Conservation (phyloP, 2,113 vertebrate genomes). For the Pyrgilauda ruficollis region DNA sequence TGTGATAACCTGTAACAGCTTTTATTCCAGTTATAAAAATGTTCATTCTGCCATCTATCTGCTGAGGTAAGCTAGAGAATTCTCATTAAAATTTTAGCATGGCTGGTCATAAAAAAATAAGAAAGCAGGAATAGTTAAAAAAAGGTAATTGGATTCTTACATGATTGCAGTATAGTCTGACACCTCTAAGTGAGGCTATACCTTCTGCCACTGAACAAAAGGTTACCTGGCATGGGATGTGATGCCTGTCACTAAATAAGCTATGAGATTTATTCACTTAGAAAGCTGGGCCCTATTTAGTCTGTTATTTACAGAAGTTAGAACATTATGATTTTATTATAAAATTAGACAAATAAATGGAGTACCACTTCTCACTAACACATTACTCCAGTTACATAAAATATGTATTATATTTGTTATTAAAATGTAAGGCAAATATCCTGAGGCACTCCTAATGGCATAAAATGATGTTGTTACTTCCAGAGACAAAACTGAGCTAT, state of each 20-base stretch:
- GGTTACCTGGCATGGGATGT: neutral
- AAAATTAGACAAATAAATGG: neutral
- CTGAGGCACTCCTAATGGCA: neutral
- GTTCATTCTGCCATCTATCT: neutral
- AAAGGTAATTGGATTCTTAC: neutral
- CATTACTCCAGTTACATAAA: neutral
- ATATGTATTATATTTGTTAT: neutral
- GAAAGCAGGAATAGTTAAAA: neutral
- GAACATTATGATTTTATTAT: neutral
- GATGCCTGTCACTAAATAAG: neutral
- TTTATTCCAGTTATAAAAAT: conserved; percentile 10
- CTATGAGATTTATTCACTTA: neutral
- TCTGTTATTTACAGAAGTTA: neutral
- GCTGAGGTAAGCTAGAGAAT: neutral
- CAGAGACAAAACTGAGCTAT: neutral
- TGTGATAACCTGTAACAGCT: neutral
- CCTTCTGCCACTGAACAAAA: neutral
- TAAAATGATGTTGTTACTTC: neutral
- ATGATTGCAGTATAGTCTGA: neutral
- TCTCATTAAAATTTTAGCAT: neutral
- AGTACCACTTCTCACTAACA: neutral
- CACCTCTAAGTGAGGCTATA: neutral
- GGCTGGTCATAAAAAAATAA: neutral
- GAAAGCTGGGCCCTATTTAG: neutral
- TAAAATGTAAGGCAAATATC: neutral